Evolutionary conservation across 2,113 vertebrate genomes (phyloP), one percentile per base, ranked within the genome.

Genomic region (Hippolais icterina): DNA sequence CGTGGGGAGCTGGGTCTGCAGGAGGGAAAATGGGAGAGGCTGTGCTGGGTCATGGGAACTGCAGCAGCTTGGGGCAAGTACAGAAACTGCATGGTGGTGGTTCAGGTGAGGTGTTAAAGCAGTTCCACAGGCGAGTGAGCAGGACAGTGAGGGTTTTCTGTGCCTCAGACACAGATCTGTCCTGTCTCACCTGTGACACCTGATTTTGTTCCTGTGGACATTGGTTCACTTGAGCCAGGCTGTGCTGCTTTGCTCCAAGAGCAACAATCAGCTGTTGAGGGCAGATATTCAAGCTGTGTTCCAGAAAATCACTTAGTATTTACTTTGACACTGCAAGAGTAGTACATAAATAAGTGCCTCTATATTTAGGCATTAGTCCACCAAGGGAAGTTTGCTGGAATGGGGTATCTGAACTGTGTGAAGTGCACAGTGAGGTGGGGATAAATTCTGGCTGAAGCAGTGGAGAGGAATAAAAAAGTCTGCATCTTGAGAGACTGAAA

Each of bases 61-160:
- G 56, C 33, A 65, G 0, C 23, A 11, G 4, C 50, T 0, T 9
- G 11, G 35, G 78, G 18, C 2, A 3, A 2, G 7, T 5, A 15
- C 41, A 65, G 60, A 35, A 57, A 72, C 22, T 10, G 29, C 8
- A 17, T 2, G 54, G 29, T 27, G 37, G 13, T 53, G 17, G 33
- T 64, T 47, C 33, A 39, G 60, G 28, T 24, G 60, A 70, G 31
- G 42, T 65, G 64, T 37, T 61, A 41, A 49, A 82, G 57, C 11
- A 5, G n/a, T 16, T 69, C 59, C 39, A 16, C 3, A 0, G 59
- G 37, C 6, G 20, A 57, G 42, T 1, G 4, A 81, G 72, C 39
- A 54, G 66, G 49, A 61, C 68, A 76, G 12, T 5, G 27, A 72
- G 53, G 25, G 33, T 15, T 82, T 85, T 41, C 60, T 4, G 0